phyloP scores from a whole-genome alignment of 2,888 invertebrate genomes.

The Bellardia pandia region DNA sequence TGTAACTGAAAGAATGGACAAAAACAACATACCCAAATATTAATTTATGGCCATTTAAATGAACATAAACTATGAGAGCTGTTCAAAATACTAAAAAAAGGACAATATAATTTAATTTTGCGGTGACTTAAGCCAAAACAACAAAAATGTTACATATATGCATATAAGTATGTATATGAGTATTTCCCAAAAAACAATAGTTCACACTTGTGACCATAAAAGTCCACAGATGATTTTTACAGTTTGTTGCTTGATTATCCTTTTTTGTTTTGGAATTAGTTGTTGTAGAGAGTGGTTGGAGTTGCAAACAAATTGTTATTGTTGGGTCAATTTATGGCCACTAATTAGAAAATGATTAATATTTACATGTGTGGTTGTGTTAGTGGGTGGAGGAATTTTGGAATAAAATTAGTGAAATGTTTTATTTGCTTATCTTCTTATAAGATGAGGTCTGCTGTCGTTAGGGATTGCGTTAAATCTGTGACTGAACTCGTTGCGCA shows the following conservation, averaged over 20 bases:
- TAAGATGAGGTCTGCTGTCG: too few relatives aligned
- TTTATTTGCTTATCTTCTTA: too few relatives aligned
- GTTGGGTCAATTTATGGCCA: conserved; percentile 79
- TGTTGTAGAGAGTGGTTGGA: background rate
- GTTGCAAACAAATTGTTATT: conserved; percentile 29
- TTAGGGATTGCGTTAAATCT: too few relatives aligned
- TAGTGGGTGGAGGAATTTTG: background rate
- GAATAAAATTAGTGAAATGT: too few relatives aligned
- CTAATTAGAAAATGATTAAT: conserved; percentile 83
- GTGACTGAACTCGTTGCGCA: too few relatives aligned
- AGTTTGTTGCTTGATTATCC: conserved; percentile 44
- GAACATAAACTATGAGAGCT: conserved; percentile 72
- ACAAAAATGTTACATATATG: conserved; percentile 7
- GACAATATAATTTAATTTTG: conserved; percentile 83
- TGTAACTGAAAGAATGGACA: background rate
- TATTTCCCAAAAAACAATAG: conserved; percentile 75
- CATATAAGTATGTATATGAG: too few relatives aligned
- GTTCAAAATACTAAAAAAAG: conserved; percentile 79
- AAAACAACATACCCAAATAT: conserved; percentile 52
- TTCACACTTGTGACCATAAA: conserved; percentile 79
- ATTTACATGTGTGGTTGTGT: conserved; percentile 62
- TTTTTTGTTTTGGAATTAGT: conserved; percentile 37
- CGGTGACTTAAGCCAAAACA: conserved; percentile 65
- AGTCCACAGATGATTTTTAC: conserved; percentile 65
- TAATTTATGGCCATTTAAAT: conserved; percentile 73